phyloP scores from a whole-genome alignment of 2,113 vertebrate genomes.

The Cervus canadensis region DNA sequence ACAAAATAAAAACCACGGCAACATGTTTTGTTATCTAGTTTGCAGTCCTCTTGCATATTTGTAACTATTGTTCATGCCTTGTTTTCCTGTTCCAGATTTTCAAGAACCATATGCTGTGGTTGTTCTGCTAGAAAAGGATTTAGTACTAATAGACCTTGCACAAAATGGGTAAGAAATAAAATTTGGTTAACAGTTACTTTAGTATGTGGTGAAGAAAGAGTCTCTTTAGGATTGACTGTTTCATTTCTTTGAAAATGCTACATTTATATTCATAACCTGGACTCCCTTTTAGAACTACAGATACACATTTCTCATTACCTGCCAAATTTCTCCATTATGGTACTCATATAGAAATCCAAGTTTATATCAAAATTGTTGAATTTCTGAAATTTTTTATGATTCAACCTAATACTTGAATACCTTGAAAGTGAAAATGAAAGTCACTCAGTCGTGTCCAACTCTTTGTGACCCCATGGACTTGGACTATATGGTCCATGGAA shows the following conservation, averaged over 20 bases:
- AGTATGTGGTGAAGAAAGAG: neutral
- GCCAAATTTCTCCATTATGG: neutral
- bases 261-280: neutral
- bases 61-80: neutral
- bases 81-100: conserved; percentile 87
- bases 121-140: conserved; percentile 98
- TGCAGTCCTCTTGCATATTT: neutral
- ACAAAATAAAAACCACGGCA: neutral
- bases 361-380: conserved; percentile 1
- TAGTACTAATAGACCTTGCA: conserved; percentile 99
- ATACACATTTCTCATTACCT: neutral
- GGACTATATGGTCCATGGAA: neutral
- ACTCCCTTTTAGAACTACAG: neutral
- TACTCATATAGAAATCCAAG: neutral
- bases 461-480: neutral
- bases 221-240: neutral
- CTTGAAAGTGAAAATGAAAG: neutral
- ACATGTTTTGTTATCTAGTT: neutral
- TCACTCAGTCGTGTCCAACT: neutral
- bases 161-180: conserved; percentile 93
- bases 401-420: neutral
- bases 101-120: conserved; percentile 99
- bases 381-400: conserved; percentile 14
- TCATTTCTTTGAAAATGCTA: neutral
- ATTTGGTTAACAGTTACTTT: neutral